Percentiles rank a stretch among this genome's conserved stretches.
Conservation (phyloP, 2,113 vertebrate genomes). For the Steatornis caripensis region DNA sequence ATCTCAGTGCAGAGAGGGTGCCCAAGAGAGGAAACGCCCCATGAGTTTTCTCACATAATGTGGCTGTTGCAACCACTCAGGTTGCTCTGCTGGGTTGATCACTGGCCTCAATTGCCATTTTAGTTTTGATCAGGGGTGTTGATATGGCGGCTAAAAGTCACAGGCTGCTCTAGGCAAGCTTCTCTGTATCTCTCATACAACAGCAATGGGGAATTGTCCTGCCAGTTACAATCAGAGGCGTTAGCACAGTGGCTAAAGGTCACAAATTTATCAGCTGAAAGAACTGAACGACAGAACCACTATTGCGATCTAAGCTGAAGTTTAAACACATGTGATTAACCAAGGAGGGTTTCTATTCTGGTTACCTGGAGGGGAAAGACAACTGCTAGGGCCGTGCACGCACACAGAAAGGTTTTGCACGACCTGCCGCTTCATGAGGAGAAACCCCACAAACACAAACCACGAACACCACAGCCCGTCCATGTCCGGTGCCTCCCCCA, state of each 20-base stretch:
- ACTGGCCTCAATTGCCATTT: background rate
- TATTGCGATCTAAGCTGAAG: background rate
- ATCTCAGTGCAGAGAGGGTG: background rate
- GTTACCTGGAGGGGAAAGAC: background rate
- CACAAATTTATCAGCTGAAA: slow-evolving; percentile 2
- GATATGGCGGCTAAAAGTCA: background rate
- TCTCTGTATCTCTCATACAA: background rate
- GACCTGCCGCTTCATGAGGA: background rate
- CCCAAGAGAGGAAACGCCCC: background rate
- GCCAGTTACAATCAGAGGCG: slow-evolving; percentile 19
- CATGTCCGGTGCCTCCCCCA: too few species aligned
- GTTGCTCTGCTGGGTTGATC: background rate
- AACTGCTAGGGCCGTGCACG: background rate
- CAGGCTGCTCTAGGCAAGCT: background rate
- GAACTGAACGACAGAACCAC: background rate
- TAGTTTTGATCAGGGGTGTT: background rate
- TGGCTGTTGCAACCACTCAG: background rate
- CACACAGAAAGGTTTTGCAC: background rate
- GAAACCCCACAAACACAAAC: background rate
- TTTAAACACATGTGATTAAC: background rate
- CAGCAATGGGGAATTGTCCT: background rate
- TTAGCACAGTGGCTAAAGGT: background rate
- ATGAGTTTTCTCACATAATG: background rate
- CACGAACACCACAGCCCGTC: background rate
- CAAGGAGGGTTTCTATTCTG: background rate